A percentile compares a stretch with the other conserved stretches of the same genome.
These are phyloP conservation scores for Tethea ocularis DNA, from an alignment of 2,888 invertebrate genomes.

Conservation along the genomic window DNA sequence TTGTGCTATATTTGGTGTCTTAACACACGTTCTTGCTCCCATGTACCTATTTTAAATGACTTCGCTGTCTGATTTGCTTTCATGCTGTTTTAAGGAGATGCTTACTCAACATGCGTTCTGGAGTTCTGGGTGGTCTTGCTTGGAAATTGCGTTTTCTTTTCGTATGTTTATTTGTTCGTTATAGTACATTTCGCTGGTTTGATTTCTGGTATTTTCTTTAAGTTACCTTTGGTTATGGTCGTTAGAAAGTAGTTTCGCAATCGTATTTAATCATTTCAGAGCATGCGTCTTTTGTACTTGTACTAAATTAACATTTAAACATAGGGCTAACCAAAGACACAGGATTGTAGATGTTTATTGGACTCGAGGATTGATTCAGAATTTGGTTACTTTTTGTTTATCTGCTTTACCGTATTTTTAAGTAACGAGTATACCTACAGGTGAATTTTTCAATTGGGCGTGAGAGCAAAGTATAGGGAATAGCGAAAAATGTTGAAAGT, in stretches of 20 bases:
- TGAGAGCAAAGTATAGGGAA: no score
- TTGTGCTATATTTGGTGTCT: slow-evolving; percentile 34
- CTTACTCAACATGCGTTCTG: not conserved
- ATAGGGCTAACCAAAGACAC: no score
- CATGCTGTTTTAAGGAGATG: not conserved
- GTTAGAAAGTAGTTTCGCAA: no score
- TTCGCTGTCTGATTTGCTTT: not conserved
- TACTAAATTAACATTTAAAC: no score
- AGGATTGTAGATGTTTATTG: no score
- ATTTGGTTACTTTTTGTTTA: no score
- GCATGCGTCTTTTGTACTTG: not conserved
- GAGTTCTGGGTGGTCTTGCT: not conserved
- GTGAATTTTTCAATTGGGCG: no score
- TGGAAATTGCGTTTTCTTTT: not conserved
- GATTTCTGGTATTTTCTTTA: not conserved
- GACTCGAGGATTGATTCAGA: no score
- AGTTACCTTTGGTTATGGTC: not conserved
- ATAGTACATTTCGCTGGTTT: not conserved
- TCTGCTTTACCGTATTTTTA: no score
- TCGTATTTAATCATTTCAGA: not conserved
- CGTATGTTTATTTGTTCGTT: no score
- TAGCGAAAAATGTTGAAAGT: no score
- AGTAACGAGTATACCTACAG: no score
- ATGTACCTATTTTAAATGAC: slow-evolving; percentile 16
- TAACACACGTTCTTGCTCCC: slow-evolving; percentile 19